A percentile compares a stretch with the other conserved stretches of the same genome.
Conservation (phyloP, 2,888 invertebrate genomes). For the Acheta domesticus region DNA sequence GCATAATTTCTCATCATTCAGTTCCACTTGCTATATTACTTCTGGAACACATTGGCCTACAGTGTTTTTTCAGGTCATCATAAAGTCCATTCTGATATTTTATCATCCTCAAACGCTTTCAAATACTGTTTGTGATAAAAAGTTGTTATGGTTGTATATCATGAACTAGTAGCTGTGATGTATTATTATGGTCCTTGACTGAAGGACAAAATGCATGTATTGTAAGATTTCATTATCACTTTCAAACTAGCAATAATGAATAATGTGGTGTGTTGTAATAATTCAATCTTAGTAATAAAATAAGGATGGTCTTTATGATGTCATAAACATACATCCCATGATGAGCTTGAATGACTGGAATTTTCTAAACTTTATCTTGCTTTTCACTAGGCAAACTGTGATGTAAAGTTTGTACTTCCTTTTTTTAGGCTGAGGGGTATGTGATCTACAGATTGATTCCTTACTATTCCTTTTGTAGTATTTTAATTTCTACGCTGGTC, state of each 20-base stretch:
- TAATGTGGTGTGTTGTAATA: conserved; percentile 18
- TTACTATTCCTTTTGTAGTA: no score
- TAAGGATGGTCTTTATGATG: conserved; percentile 9
- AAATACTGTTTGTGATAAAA: conserved; percentile 3
- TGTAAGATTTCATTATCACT: conserved; percentile 10
- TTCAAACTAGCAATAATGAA: conserved; percentile 18
- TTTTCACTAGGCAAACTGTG: conserved; percentile 5
- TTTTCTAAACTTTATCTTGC: neutral
- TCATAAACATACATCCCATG: conserved; percentile 5
- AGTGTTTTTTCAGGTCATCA: conserved; percentile 3
- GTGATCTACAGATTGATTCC: no score
- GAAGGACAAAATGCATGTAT: neutral
- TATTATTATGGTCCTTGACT: neutral
- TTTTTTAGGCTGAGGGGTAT: no score
- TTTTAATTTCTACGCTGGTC: no score
- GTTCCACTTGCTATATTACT: neutral
- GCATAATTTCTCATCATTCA: no score
- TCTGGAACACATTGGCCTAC: neutral
- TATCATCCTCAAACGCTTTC: conserved; percentile 5
- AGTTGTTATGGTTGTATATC: conserved; percentile 12
- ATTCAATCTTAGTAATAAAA: conserved; percentile 18
- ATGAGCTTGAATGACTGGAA: neutral
- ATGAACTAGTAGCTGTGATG: conserved; percentile 18
- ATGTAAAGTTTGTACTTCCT: neutral
- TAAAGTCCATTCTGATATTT: conserved; percentile 9